phyloP scores from a whole-genome alignment of 2,888 invertebrate genomes.

The Ennomos quercinarius region DNA sequence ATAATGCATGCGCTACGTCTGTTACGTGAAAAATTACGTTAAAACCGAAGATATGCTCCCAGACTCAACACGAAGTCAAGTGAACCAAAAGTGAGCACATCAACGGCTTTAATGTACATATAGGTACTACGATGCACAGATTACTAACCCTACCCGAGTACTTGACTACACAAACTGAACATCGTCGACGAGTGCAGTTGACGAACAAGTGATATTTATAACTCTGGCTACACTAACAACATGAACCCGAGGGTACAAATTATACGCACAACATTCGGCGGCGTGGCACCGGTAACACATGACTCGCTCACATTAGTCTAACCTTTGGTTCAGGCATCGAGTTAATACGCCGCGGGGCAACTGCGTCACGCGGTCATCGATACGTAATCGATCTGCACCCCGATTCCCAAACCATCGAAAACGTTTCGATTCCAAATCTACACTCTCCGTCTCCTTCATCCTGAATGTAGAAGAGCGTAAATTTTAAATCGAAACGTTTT shows the following conservation, averaged over 20 bases:
- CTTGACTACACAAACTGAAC: constrained; percentile 73
- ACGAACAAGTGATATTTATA: constrained; percentile 84
- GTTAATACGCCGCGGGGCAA: too few species aligned
- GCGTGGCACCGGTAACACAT: constrained; percentile 43
- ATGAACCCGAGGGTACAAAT: constrained; percentile 72
- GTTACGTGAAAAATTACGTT: constrained; percentile 46
- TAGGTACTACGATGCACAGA: constrained; percentile 50
- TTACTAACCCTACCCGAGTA: constrained; percentile 63
- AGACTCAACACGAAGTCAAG: constrained; percentile 28
- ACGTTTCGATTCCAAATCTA: too few species aligned
- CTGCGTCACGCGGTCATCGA: too few species aligned
- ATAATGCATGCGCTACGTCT: constrained; percentile 59
- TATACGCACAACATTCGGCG: constrained; percentile 65
- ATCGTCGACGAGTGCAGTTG: constrained; percentile 82
- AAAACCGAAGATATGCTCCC: constrained; percentile 55
- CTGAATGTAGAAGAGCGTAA: too few species aligned
- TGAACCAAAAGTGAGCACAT: constrained; percentile 41
- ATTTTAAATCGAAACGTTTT: too few species aligned
- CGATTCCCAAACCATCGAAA: too few species aligned
- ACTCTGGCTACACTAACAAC: constrained; percentile 81
- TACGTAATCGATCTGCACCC: too few species aligned
- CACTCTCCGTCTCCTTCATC: too few species aligned
- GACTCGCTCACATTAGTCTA: constrained; percentile 28
- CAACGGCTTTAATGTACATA: constrained; percentile 55
- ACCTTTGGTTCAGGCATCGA: constrained; percentile 9